These are phyloP conservation scores for Polia nebulosa DNA, from an alignment of 2,888 invertebrate genomes.

Conservation along the genomic window DNA sequence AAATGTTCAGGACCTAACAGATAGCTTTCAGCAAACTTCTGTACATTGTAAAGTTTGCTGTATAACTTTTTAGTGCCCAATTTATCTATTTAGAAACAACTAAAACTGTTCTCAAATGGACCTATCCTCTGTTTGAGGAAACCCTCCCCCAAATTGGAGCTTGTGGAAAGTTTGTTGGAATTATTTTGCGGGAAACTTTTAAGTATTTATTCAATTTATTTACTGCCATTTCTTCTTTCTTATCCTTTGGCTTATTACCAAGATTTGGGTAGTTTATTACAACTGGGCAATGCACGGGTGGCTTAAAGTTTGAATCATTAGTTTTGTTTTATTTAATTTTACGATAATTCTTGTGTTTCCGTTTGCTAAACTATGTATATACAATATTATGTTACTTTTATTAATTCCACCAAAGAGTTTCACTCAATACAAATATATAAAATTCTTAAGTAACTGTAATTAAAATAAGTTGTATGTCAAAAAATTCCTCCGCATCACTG, in stretches of 20 bases:
- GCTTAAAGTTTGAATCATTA: background rate
- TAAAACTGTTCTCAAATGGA: constrained; percentile 39
- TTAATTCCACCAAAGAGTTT: too few relatives aligned
- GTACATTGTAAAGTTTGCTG: constrained; percentile 41
- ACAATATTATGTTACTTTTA: too few relatives aligned
- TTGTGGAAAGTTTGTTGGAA: constrained; percentile 11
- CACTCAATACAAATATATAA: too few relatives aligned
- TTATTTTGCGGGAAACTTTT: constrained; percentile 20
- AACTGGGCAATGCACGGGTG: background rate
- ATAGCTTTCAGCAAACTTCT: constrained; percentile 40
- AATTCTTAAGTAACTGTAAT: too few relatives aligned
- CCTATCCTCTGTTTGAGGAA: constrained; percentile 35
- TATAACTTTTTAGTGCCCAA: constrained; percentile 51
- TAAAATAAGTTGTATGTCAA: too few relatives aligned
- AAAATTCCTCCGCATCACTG: too few relatives aligned
- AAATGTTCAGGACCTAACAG: constrained; percentile 29
- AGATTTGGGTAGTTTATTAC: constrained; percentile 19
- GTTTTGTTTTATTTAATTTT: background rate
- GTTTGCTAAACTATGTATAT: background rate
- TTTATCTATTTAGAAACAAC: constrained; percentile 49
- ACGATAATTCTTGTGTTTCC: background rate
- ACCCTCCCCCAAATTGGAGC: constrained; percentile 32
- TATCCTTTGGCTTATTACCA: constrained; percentile 22
- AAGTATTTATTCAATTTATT: constrained; percentile 42
- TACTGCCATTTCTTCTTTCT: constrained; percentile 1